Percentiles rank a stretch among this genome's conserved stretches.
Conservation (phyloP, 2,113 vertebrate species). For the Platanista minor region DNA sequence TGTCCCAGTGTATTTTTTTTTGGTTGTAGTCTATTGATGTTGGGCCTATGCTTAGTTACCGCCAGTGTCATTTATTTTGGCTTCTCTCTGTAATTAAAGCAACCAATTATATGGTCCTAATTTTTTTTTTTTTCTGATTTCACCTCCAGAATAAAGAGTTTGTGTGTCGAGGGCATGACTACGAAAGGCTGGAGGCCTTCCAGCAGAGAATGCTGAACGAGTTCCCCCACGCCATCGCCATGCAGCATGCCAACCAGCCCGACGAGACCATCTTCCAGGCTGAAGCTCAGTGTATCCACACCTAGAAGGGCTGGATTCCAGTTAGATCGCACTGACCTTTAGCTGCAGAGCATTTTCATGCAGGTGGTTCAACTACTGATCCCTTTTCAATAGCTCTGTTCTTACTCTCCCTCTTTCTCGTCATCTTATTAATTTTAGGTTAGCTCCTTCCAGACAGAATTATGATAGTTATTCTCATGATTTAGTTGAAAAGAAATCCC, state of each 20-base stretch:
- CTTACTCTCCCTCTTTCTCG: neutral
- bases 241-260: conserved; percentile 98
- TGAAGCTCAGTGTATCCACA: conserved; percentile 97
- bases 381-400: accelerated
- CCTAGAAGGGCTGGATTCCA: neutral
- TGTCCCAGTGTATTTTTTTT: neutral
- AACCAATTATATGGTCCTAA: neutral
- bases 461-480: neutral
- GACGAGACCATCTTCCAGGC: conserved; percentile 99
- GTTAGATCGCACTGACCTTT: neutral
- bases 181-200: conserved; percentile 98
- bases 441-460: neutral
- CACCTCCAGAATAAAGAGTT: conserved; percentile 96
- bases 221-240: conserved; percentile 98
- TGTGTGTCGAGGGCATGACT: conserved; percentile 98
- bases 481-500: conserved; percentile 9
- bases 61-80: neutral
- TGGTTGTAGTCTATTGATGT: neutral
- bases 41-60: neutral
- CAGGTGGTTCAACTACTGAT: neutral
- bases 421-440: neutral
- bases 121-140: neutral
- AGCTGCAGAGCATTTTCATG: neutral
- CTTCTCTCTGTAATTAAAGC: neutral
- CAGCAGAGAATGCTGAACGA: conserved; percentile 99